Conservation (phyloP, 2,797 vertebrate genomes). For the Falco rusticolus region DNA sequence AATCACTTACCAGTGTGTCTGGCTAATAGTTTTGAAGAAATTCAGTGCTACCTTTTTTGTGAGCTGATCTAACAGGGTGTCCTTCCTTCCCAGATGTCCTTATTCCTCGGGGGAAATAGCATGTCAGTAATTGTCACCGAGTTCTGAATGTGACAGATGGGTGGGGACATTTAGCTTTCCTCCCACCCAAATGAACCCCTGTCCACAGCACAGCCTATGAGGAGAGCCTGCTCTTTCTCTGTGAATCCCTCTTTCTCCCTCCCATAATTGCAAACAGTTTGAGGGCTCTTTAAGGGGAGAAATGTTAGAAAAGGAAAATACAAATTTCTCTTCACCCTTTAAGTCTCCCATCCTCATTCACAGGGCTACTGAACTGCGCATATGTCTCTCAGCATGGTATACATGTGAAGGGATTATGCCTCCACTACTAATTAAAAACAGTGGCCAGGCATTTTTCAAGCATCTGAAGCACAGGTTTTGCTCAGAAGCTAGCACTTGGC, state of each 20-base stretch:
- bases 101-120: neutral
- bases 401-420: constrained; percentile 16
- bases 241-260: neutral
- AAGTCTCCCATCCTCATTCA: neutral
- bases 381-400: neutral
- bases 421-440: constrained; percentile 3
- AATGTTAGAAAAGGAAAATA: neutral
- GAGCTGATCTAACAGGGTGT: neutral
- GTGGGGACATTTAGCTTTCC: neutral
- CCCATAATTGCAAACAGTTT: neutral
- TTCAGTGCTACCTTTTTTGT: neutral
- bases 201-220: neutral
- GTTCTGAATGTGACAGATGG: neutral
- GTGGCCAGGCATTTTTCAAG: constrained; percentile 16
- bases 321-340: neutral
- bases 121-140: neutral
- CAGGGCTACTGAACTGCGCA: neutral
- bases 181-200: neutral
- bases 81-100: neutral
- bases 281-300: neutral
- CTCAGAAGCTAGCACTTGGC: constrained; percentile 16
- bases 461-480: neutral
- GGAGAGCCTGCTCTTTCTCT: neutral
- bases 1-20: neutral
- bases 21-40: neutral